A percentile compares a stretch with the other conserved stretches of the same genome.
These are phyloP conservation scores for Poecilia latipinna DNA, from an alignment of 2,113 vertebrate genomes.

Conservation along the genomic window DNA sequence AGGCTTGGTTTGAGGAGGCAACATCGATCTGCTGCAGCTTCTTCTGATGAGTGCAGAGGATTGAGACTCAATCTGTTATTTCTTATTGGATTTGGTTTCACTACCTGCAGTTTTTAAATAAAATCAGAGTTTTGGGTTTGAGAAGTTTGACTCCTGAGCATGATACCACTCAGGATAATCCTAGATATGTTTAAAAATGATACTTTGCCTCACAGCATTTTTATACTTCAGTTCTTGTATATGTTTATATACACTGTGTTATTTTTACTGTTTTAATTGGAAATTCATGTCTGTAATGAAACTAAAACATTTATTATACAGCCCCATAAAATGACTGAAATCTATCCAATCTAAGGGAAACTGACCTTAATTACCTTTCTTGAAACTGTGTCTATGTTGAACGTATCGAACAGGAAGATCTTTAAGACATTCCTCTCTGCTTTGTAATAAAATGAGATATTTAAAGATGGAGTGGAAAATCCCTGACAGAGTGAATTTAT, in stretches of 20 bases:
- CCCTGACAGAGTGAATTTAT: not conserved
- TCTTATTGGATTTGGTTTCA: too few species aligned
- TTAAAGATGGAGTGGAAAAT: not conserved
- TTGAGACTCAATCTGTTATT: not conserved
- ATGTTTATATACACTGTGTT: too few species aligned
- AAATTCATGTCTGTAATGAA: not conserved
- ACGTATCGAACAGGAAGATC: not conserved
- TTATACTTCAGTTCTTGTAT: not conserved
- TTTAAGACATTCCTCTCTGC: not conserved
- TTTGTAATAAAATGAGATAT: not conserved
- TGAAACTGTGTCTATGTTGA: not conserved
- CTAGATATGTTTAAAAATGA: not conserved
- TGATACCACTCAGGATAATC: not conserved
- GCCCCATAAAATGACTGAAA: not conserved
- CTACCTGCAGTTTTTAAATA: too few species aligned
- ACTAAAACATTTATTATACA: not conserved
- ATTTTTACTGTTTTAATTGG: not conserved
- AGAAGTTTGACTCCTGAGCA: not conserved
- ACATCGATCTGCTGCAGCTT: too few species aligned
- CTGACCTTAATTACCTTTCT: not conserved
- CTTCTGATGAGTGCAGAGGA: not conserved
- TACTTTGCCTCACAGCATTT: not conserved
- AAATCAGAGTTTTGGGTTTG: not conserved
- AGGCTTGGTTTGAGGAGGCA: constrained; percentile 17
- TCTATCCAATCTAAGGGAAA: not conserved